These are phyloP conservation scores for Macaca mulatta DNA, from an alignment of 2,113 vertebrate species.

Conservation along the genomic window DNA sequence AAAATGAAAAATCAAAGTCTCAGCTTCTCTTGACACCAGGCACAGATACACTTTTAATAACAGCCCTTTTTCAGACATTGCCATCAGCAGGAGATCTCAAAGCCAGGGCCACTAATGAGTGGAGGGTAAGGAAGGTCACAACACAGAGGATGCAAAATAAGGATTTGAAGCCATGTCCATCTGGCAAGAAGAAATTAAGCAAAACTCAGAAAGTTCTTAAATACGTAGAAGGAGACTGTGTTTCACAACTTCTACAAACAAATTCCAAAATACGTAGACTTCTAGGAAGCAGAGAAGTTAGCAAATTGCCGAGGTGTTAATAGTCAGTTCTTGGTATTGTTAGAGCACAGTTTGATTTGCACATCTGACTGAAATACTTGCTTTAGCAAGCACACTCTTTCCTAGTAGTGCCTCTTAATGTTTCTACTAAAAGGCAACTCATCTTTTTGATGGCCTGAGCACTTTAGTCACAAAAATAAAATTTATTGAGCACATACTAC, in stretches of 20 bases:
- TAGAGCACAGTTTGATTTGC: slow-evolving; percentile 33
- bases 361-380: slow-evolving; percentile 22
- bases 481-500: background rate
- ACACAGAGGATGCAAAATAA: background rate
- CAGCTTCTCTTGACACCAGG: background rate
- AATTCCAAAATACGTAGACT: slow-evolving; percentile 9
- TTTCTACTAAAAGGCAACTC: slow-evolving; percentile 32
- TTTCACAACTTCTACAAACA: slow-evolving; percentile 38
- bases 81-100: background rate
- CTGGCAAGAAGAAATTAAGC: slow-evolving; percentile 2
- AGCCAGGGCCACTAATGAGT: background rate
- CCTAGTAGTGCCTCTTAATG: background rate
- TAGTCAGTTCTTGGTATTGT: slow-evolving; percentile 35
- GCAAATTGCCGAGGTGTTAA: background rate
- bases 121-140: background rate
- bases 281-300: accelerated
- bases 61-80: background rate
- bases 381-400: slow-evolving; percentile 36
- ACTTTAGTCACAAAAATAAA: background rate
- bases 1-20: slow-evolving; percentile 33
- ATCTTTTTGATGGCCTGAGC: background rate
- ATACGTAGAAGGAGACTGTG: slow-evolving; percentile 38
- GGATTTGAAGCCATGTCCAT: background rate
- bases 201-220: slow-evolving; percentile 28
- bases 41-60: background rate